Conservation (phyloP, 2,888 invertebrate species). For the Ceraclea dissimilis region DNA sequence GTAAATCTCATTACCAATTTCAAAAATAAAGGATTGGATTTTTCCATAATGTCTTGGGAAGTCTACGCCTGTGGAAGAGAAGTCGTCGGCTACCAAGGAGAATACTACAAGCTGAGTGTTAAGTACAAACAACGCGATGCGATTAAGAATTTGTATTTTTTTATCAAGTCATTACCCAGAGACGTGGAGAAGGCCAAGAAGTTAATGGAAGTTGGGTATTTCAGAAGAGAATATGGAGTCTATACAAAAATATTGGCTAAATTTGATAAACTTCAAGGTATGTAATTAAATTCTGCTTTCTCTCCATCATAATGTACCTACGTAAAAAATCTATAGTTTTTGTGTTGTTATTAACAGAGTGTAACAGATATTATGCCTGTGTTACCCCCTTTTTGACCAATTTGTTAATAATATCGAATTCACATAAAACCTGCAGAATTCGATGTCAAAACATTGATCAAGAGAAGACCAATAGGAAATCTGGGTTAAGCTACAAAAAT, state of each 20-base stretch:
- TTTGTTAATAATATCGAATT: too few relatives aligned
- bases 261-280: constrained; percentile 20
- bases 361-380: too few relatives aligned
- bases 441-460: too few relatives aligned
- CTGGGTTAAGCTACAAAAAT: too few relatives aligned
- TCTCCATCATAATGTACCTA: too few relatives aligned
- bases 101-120: constrained; percentile 11
- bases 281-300: background rate
- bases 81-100: constrained; percentile 15
- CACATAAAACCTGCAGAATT: too few relatives aligned
- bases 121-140: constrained; percentile 1
- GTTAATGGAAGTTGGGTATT: constrained; percentile 16
- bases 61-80: background rate
- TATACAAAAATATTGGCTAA: constrained; percentile 21
- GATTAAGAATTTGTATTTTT: constrained; percentile 10
- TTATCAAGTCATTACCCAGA: constrained; percentile 18
- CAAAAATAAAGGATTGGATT: background rate
- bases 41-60: background rate
- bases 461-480: too few relatives aligned
- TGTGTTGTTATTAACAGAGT: too few relatives aligned
- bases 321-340: too few relatives aligned
- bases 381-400: too few relatives aligned
- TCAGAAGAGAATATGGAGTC: constrained; percentile 16
- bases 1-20: background rate
- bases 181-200: constrained; percentile 16